Conservation (phyloP, 2,888 invertebrate genomes). For the Lycaena phlaeas region DNA sequence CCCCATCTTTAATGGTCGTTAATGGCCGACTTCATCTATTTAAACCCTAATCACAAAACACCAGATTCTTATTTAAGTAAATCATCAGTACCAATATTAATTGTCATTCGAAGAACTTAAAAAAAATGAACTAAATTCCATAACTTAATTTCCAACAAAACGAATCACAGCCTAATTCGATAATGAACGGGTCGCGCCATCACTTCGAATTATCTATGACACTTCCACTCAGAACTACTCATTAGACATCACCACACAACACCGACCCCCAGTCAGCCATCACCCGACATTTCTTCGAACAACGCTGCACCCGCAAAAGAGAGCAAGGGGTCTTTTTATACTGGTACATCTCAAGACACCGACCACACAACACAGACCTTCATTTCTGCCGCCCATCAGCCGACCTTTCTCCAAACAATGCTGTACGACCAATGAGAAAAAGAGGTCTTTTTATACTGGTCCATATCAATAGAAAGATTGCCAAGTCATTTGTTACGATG, state of each 20-base stretch:
- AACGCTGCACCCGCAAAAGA: background rate
- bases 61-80: too few species aligned
- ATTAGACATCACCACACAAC: conserved; percentile 40
- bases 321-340: conserved; percentile 22
- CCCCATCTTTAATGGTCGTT: too few species aligned
- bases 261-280: conserved; percentile 22
- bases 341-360: too few species aligned
- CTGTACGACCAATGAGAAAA: conserved; percentile 6
- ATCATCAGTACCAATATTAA: too few species aligned
- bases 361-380: conserved; percentile 32
- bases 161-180: conserved; percentile 48
- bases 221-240: conserved; percentile 64
- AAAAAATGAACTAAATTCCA: too few species aligned
- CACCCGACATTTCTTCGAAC: conserved; percentile 7
- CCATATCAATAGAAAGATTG: conserved; percentile 42
- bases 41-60: too few species aligned
- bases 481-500: conserved; percentile 54
- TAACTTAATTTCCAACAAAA: conserved; percentile 13
- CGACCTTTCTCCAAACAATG: conserved; percentile 4
- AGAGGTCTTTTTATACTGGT: conserved; percentile 23
- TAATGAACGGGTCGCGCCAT: conserved; percentile 59
- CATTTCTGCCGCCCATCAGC: conserved; percentile 5
- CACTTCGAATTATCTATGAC: conserved; percentile 70
- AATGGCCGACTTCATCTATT: too few species aligned
- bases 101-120: too few species aligned